Percentiles rank a stretch among this genome's conserved stretches.
Evolutionary conservation across 2,888 invertebrate genomes (phyloP).

Genomic region (Sympetrum striolatum): DNA sequence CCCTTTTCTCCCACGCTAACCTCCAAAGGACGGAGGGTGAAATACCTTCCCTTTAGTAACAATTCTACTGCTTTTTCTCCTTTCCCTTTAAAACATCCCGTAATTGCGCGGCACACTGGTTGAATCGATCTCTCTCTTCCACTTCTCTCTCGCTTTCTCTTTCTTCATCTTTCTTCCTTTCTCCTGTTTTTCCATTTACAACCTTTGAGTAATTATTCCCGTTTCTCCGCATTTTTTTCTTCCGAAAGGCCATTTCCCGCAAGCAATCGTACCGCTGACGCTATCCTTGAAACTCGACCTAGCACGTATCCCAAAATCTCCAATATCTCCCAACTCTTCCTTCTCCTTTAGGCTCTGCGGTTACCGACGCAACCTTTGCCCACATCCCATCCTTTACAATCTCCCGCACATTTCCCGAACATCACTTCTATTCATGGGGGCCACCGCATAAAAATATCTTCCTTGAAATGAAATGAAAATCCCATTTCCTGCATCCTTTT

Average conservation of each 20-base stretch:
- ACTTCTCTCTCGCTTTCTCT: neutral
- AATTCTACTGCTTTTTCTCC: neutral
- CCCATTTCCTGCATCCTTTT: neutral
- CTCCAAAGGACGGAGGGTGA: no score
- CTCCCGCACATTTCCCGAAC: neutral
- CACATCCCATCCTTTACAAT: neutral
- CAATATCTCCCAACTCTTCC: neutral
- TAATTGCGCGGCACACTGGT: neutral
- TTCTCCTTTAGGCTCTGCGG: neutral
- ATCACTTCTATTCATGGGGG: no score
- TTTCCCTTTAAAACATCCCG: slow-evolving; percentile 30
- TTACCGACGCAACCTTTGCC: neutral
- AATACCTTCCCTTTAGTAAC: neutral
- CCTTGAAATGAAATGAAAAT: neutral
- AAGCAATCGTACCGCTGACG: neutral
- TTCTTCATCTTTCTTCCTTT: neutral
- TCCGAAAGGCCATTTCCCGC: neutral
- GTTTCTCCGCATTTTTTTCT: neutral
- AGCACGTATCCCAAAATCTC: neutral
- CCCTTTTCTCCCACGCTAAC: no score
- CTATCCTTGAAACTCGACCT: slow-evolving; percentile 26
- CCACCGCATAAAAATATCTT: no score
- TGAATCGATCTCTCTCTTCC: slow-evolving; percentile 25
- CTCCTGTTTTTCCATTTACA: neutral
- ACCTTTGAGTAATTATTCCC: neutral